These are phyloP conservation scores for Salvator merianae DNA, from an alignment of 2,113 vertebrate species.

Conservation along the genomic window DNA sequence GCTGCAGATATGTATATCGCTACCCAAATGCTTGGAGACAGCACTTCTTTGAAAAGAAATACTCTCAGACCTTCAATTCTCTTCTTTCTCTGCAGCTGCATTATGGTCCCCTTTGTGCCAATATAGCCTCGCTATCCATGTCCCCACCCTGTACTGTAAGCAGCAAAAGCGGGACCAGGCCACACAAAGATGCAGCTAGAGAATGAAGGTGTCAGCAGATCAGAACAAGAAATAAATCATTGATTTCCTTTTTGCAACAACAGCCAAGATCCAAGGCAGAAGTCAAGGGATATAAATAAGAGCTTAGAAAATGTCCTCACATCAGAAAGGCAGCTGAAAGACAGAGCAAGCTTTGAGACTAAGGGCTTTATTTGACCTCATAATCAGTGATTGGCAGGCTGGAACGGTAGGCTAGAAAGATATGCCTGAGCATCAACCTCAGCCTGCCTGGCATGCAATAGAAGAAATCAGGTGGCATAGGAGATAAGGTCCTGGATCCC, in stretches of 20 bases:
- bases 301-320: not conserved
- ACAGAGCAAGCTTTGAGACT: not conserved
- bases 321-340: not conserved
- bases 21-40: no score
- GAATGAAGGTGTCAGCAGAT: no score
- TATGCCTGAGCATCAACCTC: not conserved
- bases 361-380: not conserved
- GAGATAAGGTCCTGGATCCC: not conserved
- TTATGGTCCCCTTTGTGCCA: no score
- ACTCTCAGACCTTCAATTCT: no score
- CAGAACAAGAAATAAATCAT: not conserved
- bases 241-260: not conserved
- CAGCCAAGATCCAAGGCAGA: not conserved
- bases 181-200: no score
- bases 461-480: not conserved
- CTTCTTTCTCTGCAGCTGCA: no score
- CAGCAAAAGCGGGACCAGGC: no score
- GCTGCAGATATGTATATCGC: no score
- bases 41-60: no score
- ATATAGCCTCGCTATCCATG: no score
- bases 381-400: not conserved
- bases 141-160: no score
- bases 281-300: not conserved
- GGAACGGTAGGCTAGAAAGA: not conserved
- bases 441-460: not conserved